Conservation (phyloP, 2,888 invertebrate species). For the Nymphalis urticae region DNA sequence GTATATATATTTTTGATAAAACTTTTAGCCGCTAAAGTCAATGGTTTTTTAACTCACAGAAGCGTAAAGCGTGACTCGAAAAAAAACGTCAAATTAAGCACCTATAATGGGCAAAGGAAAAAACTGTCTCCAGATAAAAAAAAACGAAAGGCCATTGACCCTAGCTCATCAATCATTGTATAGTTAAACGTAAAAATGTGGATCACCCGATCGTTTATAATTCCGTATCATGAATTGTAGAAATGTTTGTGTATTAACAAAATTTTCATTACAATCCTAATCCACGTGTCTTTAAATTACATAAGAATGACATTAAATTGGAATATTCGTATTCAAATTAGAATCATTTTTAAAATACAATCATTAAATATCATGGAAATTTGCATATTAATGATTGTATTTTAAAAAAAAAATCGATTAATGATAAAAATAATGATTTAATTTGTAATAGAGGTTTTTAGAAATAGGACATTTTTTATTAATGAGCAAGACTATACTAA, state of each 20-base stretch:
- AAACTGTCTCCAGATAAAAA: conserved; percentile 20
- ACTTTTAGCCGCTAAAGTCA: neutral
- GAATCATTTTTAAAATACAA: neutral
- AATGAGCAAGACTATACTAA: neutral
- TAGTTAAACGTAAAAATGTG: conserved; percentile 19
- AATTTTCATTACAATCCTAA: too few species aligned
- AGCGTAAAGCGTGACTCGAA: conserved; percentile 17
- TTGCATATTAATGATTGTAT: conserved; percentile 1
- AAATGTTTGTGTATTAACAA: too few species aligned
- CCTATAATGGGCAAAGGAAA: conserved; percentile 25
- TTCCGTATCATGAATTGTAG: neutral
- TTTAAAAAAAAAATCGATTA: neutral
- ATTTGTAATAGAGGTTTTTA: neutral
- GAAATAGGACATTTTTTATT: neutral
- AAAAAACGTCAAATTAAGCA: conserved; percentile 24
- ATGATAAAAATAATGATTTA: neutral
- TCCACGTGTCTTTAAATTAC: too few species aligned
- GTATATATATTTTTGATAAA: neutral
- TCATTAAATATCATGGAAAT: neutral
- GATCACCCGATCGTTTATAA: neutral
- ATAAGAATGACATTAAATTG: neutral
- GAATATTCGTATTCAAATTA: too few species aligned
- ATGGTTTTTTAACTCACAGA: conserved; percentile 1
- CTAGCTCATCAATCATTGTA: conserved; percentile 37
- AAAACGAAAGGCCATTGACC: conserved; percentile 39